Evolutionary conservation across 1,140 invertebrate species (phyloP).

Genomic region (Lepidurus arcticus): DNA sequence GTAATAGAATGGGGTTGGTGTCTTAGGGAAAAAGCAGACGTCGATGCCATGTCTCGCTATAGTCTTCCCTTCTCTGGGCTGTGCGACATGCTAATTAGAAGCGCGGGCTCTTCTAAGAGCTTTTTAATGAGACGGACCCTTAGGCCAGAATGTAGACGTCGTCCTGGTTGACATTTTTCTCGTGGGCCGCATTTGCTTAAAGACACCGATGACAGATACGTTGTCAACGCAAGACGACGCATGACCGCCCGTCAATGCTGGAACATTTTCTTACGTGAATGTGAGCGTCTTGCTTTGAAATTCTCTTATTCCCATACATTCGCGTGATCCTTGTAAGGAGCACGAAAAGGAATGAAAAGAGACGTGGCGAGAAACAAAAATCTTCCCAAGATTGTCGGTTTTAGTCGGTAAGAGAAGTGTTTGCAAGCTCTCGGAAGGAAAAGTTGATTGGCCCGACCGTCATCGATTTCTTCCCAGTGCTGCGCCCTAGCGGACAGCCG

Average conservation of each 20-base stretch:
- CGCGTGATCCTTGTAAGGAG: too few species aligned
- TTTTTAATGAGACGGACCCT: neutral
- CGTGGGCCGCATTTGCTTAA: neutral
- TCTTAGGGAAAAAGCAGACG: too few species aligned
- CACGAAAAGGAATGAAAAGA: too few species aligned
- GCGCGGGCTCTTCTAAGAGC: conserved; percentile 6
- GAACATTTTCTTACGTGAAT: too few species aligned
- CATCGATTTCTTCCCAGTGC: conserved; percentile 12
- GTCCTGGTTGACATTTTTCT: neutral
- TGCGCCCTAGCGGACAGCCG: neutral
- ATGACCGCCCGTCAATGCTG: neutral
- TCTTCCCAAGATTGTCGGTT: neutral
- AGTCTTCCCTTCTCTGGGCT: neutral
- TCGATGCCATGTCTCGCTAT: too few species aligned
- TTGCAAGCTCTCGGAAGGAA: neutral
- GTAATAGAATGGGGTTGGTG: too few species aligned
- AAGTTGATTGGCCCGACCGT: conserved; percentile 1
- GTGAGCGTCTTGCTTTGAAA: too few species aligned
- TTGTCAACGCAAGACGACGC: neutral
- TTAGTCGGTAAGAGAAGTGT: neutral
- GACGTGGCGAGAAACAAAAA: neutral
- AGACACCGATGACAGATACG: neutral
- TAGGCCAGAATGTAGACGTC: neutral
- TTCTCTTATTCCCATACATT: too few species aligned
- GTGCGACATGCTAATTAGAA: conserved; percentile 10